phyloP scores from a whole-genome alignment of 2,888 invertebrate species.

The Augiades crinisus region DNA sequence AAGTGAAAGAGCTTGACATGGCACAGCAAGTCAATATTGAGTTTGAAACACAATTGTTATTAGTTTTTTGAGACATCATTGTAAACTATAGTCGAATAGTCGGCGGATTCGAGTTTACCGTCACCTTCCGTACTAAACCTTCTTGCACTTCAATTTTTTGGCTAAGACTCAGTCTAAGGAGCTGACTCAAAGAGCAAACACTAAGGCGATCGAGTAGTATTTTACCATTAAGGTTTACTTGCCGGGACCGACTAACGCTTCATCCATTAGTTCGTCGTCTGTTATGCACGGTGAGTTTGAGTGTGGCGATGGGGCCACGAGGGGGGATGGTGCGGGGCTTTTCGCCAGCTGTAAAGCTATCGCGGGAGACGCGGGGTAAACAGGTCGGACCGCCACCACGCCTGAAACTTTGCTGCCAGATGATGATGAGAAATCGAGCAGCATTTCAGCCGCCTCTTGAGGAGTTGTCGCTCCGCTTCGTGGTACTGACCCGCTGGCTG shows the following conservation, averaged over 20 bases:
- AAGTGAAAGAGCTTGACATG: neutral
- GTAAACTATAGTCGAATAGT: too few species aligned
- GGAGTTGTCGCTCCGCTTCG: constrained; percentile 73
- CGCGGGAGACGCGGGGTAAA: constrained; percentile 84
- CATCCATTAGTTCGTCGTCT: constrained; percentile 95
- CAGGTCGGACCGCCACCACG: constrained; percentile 78
- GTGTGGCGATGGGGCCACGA: constrained; percentile 84
- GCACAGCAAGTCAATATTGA: too few species aligned
- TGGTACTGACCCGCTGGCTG: constrained; percentile 65
- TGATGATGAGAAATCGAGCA: constrained; percentile 84
- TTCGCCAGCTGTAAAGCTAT: constrained; percentile 89
- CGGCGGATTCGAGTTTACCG: too few species aligned
- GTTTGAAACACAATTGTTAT: too few species aligned
- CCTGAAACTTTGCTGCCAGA: constrained; percentile 80
- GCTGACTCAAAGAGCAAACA: too few species aligned
- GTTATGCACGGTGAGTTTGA: constrained; percentile 90
- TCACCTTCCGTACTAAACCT: too few species aligned
- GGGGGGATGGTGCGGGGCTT: constrained; percentile 87
- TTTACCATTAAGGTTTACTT: too few species aligned
- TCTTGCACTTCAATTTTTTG: too few species aligned
- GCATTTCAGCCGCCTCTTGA: constrained; percentile 84
- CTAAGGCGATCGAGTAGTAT: too few species aligned
- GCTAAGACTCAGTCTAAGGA: too few species aligned
- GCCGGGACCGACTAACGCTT: constrained; percentile 89
- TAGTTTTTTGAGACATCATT: too few species aligned